These are phyloP conservation scores for Agriotes lineatus DNA, from an alignment of 2,888 invertebrate species.

Conservation along the genomic window DNA sequence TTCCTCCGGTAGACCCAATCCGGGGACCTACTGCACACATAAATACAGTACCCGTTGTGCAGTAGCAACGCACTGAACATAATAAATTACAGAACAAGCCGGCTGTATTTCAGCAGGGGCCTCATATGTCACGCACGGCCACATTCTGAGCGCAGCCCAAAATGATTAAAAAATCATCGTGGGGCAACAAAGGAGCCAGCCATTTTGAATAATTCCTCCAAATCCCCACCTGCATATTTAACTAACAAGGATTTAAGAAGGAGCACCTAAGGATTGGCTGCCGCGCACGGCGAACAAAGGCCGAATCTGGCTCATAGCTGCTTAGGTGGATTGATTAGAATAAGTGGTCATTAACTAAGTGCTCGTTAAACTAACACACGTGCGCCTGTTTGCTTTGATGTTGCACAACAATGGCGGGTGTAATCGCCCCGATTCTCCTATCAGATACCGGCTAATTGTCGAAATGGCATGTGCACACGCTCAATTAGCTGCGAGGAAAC, in stretches of 20 bases:
- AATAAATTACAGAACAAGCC: no score
- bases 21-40: no score
- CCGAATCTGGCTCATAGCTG: conserved; percentile 13
- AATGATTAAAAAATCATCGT: no score
- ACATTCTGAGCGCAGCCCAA: no score
- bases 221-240: background rate
- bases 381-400: conserved; percentile 44
- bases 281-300: conserved; percentile 1
- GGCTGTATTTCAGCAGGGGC: no score
- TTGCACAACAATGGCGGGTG: conserved; percentile 29
- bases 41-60: no score
- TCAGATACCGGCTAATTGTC: no score
- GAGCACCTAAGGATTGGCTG: conserved; percentile 1
- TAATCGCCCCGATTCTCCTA: conserved; percentile 40
- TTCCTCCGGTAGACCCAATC: no score
- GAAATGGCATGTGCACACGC: no score
- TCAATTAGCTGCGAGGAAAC: no score
- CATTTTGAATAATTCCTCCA: conserved; percentile 11
- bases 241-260: conserved; percentile 14
- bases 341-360: conserved; percentile 39
- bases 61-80: no score
- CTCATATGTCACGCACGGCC: no score
- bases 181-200: background rate
- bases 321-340: conserved; percentile 25
- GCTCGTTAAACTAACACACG: conserved; percentile 40